Percentiles rank a stretch among this genome's conserved stretches.
Evolutionary conservation across 2,888 invertebrate species (phyloP).

Genomic region (Nemoura dubitans): DNA sequence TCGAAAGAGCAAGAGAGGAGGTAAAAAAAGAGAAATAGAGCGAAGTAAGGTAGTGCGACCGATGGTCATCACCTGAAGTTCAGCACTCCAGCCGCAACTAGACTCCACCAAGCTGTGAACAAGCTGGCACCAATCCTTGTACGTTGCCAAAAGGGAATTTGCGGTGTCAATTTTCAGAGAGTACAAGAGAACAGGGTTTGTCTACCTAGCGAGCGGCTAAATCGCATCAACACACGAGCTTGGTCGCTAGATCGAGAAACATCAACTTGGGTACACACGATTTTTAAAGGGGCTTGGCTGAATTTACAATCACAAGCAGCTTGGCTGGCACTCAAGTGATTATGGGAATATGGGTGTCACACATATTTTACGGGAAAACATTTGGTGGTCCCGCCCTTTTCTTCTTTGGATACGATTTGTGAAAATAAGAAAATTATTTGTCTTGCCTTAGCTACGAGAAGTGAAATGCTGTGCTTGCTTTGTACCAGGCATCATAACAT

Average conservation of each 20-base stretch:
- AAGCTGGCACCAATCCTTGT: slow-evolving; percentile 85
- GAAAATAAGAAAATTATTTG: neutral
- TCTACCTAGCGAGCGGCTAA: slow-evolving; percentile 9
- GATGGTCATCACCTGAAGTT: slow-evolving; percentile 71
- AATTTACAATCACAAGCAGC: neutral
- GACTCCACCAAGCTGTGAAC: slow-evolving; percentile 86
- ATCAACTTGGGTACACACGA: neutral
- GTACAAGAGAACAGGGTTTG: slow-evolving; percentile 14
- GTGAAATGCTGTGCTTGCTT: slow-evolving; percentile 7
- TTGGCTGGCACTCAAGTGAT: neutral
- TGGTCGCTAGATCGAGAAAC: neutral
- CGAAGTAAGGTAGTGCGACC: slow-evolving; percentile 21
- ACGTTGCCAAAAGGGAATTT: slow-evolving; percentile 51
- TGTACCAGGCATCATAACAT: neutral
- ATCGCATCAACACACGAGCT: neutral
- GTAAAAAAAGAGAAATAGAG: slow-evolving; percentile 32
- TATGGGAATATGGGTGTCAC: neutral
- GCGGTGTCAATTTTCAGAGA: slow-evolving; percentile 37
- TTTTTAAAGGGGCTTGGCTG: neutral
- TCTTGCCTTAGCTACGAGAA: neutral
- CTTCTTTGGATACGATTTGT: neutral
- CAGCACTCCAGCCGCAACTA: slow-evolving; percentile 83
- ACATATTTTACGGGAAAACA: neutral
- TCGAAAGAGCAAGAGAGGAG: neutral
- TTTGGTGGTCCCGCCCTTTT: neutral